A percentile compares a stretch with the other conserved stretches of the same genome.
Conservation (phyloP, 2,113 vertebrate species). For the Colinus virginianus region DNA sequence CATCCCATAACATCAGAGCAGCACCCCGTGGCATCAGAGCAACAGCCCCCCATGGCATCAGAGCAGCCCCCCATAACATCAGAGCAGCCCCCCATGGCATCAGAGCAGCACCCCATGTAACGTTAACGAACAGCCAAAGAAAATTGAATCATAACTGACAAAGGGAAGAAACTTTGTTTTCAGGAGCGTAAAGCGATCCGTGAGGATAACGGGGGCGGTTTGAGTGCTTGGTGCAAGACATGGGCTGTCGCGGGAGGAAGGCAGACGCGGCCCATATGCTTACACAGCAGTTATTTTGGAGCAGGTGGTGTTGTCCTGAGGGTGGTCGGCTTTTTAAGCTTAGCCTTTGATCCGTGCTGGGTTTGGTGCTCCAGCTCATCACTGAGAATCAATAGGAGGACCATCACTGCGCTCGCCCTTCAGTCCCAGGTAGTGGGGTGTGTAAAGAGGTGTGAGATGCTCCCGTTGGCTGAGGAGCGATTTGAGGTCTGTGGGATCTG, state of each 20-base stretch:
- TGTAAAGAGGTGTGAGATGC: background rate
- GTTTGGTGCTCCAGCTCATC: too few species aligned
- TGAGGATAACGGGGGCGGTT: background rate
- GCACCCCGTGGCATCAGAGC: background rate
- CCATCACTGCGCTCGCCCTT: background rate
- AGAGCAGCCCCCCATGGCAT: background rate
- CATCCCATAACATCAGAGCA: too few species aligned
- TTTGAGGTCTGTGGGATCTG: background rate
- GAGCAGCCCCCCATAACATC: background rate
- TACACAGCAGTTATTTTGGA: background rate
- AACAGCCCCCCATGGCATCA: background rate
- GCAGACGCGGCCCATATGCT: background rate
- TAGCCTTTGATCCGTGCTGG: background rate
- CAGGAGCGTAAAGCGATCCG: background rate
- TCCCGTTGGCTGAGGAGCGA: background rate
- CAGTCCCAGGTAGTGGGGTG: background rate
- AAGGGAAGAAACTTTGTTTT: background rate
- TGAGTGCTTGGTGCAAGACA: background rate
- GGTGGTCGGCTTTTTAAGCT: background rate
- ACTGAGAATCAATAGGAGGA: too few species aligned
- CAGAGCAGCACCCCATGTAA: background rate
- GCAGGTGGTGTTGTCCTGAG: background rate
- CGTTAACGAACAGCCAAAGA: constrained; percentile 7
- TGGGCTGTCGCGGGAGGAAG: background rate
- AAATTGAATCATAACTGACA: background rate